Base-by-base conservation (phyloP, 1,140 invertebrate species). In the Orius insidiosus region DNA sequence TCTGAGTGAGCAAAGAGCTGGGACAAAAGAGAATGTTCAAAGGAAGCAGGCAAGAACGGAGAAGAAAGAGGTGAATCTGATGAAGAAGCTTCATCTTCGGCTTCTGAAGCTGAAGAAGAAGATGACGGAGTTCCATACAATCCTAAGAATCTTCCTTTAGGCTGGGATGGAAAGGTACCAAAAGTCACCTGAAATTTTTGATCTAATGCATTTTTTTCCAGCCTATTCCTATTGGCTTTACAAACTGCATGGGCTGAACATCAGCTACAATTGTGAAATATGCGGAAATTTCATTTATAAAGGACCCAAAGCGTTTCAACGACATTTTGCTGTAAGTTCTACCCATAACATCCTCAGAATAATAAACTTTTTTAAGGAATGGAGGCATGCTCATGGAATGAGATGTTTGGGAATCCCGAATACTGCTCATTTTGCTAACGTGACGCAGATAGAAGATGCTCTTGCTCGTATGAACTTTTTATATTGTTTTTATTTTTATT, bases 181-280 rank as follows among this genome's bases (percentile, higher is more conserved):
- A 13, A 30, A 45, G 16, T 19, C n/a, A 40, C 15, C 13, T 11
- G 13, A n/a, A 42, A 30, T 42, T 7, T 18, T 18, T 19, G 13
- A 42, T 44, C 5, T 39, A 3, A 11, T 41, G 5, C 55, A 64
- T 52, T 42, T 47, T 54, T 47, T 68, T 69, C 52, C 55, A 78
- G 70, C 93, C 93, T 0, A 97, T 97, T 58, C 96, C 96, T 99
- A 99, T 63, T 99, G 96, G 95, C 64, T 98, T 18, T 99, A 99
- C 63, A 99, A 99, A 68, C 66, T 99, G 5, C 96, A 99, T 63
- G 96, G 96, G 1, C 69, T 99, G 1, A 99, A 99, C 63, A 95
- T 99, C 39, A 95, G 87, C 60, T 99, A 98, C 61, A 93, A 86
- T 50, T 99, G 96, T 64, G 96, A 99, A 65, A 99, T 99, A 50